phyloP scores from a whole-genome alignment of 2,888 invertebrate genomes.

The Bombylius discolor region DNA sequence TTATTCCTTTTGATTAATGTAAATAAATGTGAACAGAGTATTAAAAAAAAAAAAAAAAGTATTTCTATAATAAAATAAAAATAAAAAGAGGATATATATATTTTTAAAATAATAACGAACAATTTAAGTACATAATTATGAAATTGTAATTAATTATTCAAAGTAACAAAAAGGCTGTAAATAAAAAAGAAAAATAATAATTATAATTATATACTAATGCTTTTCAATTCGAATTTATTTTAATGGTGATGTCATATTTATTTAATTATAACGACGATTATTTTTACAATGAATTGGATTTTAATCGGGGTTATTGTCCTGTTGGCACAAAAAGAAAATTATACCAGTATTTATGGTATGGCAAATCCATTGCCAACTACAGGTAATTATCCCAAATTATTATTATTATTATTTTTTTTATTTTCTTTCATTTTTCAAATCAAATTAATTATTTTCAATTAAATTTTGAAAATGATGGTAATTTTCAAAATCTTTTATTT shows the following conservation, averaged over 20 bases:
- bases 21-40: too few species aligned
- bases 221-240: too few species aligned
- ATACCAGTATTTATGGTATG: slow-evolving; percentile 20
- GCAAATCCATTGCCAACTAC: slow-evolving; percentile 34
- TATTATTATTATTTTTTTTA: neutral
- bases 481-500: too few species aligned
- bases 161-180: neutral
- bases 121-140: too few species aligned
- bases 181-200: neutral
- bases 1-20: too few species aligned
- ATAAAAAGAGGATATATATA: too few species aligned
- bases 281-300: slow-evolving; percentile 33
- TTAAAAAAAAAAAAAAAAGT: too few species aligned
- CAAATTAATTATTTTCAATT: neutral
- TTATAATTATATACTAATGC: too few species aligned
- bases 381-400: slow-evolving; percentile 22
- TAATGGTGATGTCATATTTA: slow-evolving; percentile 5
- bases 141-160: neutral
- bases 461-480: too few species aligned
- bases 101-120: too few species aligned
- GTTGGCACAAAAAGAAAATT: slow-evolving; percentile 29
- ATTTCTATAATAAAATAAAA: too few species aligned
- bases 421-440: neutral
- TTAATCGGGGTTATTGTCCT: slow-evolving; percentile 32
- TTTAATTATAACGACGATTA: neutral